A percentile compares a stretch with the other conserved stretches of the same genome.
These are phyloP conservation scores for Gisinianus flammeolus DNA, from an alignment of 2,888 invertebrate species.

Conservation along the genomic window DNA sequence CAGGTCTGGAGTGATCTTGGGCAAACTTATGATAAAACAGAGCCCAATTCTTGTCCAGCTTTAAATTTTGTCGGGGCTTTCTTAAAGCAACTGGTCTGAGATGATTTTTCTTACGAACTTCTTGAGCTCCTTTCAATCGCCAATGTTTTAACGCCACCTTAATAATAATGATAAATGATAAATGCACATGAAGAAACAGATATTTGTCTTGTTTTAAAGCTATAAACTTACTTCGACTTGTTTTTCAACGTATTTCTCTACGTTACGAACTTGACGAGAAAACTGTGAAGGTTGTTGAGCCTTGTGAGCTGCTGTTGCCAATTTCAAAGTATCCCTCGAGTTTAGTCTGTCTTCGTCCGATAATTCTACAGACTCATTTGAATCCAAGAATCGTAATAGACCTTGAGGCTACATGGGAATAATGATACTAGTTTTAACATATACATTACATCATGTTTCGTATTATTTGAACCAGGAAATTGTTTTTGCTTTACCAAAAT, in stretches of 20 bases:
- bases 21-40: conserved; percentile 95
- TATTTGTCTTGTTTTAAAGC: no score
- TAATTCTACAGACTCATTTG: conserved; percentile 80
- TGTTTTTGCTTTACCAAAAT: conserved; percentile 90
- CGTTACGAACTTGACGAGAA: conserved; percentile 56
- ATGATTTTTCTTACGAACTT: conserved; percentile 66
- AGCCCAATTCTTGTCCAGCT: conserved; percentile 87
- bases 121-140: conserved; percentile 63
- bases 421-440: not conserved
- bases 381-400: conserved; percentile 85
- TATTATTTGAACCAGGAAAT: no score
- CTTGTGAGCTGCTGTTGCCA: conserved; percentile 68
- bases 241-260: conserved; percentile 76
- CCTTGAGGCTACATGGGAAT: conserved; percentile 80
- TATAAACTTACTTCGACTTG: conserved; percentile 71
- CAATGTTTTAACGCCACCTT: conserved; percentile 73
- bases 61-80: conserved; percentile 84
- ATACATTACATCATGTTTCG: no score
- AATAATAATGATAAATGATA: conserved; percentile 41
- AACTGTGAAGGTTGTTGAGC: conserved; percentile 53
- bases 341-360: conserved; percentile 69
- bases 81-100: conserved; percentile 86
- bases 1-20: conserved; percentile 91
- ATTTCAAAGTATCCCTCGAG: conserved; percentile 91
- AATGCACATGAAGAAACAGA: no score